phyloP scores from a whole-genome alignment of 2,888 invertebrate species.

The Scrobipalpa atriplicella region DNA sequence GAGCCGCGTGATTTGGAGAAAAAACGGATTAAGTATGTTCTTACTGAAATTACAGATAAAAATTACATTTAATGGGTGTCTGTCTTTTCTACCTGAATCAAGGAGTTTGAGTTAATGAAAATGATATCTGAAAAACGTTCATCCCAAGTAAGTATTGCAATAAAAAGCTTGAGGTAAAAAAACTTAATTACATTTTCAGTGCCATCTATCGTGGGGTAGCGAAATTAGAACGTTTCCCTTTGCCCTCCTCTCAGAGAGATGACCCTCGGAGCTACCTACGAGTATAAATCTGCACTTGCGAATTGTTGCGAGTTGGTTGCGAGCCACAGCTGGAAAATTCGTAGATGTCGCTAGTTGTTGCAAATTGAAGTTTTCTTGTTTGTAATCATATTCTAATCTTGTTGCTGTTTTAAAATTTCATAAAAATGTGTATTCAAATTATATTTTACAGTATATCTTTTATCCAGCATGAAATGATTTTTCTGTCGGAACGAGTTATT shows the following conservation, averaged over 20 bases:
- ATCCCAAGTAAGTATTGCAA: no score
- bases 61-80: background rate
- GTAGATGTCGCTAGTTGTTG: slow-evolving; percentile 12
- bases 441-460: no score
- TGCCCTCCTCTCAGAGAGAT: slow-evolving; percentile 29
- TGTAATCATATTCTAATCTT: no score
- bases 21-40: slow-evolving; percentile 21
- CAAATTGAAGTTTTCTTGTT: background rate
- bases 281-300: background rate
- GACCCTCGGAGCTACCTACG: background rate
- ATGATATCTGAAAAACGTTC: no score
- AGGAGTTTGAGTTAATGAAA: background rate
- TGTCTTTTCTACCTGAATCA: background rate
- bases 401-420: no score
- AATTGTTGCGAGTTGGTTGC: background rate
- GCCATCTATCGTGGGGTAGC: slow-evolving; percentile 62
- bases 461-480: no score
- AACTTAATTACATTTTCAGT: slow-evolving; percentile 27
- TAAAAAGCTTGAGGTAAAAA: no score
- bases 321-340: background rate
- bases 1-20: slow-evolving; percentile 12
- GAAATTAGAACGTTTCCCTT: slow-evolving; percentile 33
- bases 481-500: no score
- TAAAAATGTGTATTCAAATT: no score
- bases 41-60: background rate